A percentile compares a stretch with the other conserved stretches of the same genome.
These are phyloP conservation scores for Cylindroiulus punctatus DNA, from an alignment of 2,888 invertebrate genomes.

Conservation along the genomic window DNA sequence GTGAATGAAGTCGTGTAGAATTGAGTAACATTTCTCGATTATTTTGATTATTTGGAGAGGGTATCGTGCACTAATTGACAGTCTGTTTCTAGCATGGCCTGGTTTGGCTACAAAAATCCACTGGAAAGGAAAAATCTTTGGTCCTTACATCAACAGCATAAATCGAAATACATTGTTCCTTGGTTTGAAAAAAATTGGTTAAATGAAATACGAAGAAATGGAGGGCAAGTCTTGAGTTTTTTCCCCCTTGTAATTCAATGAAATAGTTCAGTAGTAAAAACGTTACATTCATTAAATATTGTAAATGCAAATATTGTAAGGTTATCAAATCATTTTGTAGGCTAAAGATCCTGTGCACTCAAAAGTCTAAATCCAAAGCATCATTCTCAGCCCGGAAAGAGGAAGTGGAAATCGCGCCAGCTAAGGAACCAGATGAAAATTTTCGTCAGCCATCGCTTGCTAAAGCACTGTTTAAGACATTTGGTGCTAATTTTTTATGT, in stretches of 20 bases:
- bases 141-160: conserved; percentile 86
- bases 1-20: too few species aligned
- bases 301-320: too few species aligned
- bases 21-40: too few species aligned
- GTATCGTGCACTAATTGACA: neutral
- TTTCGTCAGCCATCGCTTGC: conserved; percentile 78
- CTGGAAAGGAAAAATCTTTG: conserved; percentile 86
- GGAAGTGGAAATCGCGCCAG: conserved; percentile 40
- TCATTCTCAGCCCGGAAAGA: conserved; percentile 52
- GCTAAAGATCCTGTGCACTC: neutral
- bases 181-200: conserved; percentile 86
- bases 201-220: conserved; percentile 51
- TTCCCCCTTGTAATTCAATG: neutral
- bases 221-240: conserved; percentile 16
- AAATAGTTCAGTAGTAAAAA: too few species aligned
- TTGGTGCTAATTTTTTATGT: conserved; percentile 85
- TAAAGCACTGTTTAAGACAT: conserved; percentile 84
- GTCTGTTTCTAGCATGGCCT: conserved; percentile 71
- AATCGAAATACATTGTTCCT: conserved; percentile 81
- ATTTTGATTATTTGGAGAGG: too few species aligned
- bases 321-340: neutral
- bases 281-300: too few species aligned
- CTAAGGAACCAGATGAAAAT: neutral
- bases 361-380: conserved; percentile 5
- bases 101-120: conserved; percentile 85